phyloP scores from a whole-genome alignment of 2,888 invertebrate species.

The Nemotelus nigrinus region DNA sequence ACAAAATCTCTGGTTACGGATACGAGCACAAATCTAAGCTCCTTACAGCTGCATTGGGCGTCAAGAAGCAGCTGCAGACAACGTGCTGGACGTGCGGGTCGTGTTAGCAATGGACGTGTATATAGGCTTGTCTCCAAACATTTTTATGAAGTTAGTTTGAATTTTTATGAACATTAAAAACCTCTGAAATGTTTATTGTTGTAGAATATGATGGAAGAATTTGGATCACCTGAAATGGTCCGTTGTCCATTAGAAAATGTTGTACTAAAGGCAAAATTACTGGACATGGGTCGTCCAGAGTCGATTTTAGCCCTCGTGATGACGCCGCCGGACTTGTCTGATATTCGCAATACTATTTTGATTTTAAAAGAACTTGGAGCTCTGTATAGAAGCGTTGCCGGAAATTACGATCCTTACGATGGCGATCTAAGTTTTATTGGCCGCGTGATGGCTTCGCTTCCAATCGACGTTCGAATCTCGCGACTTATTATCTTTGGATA shows the following conservation, averaged over 20 bases:
- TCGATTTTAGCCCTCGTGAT: conserved; percentile 84
- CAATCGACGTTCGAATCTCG: conserved; percentile 82
- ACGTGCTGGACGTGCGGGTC: conserved; percentile 89
- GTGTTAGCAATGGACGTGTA: conserved; percentile 85
- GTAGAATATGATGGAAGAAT: conserved; percentile 67
- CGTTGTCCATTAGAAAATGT: conserved; percentile 83
- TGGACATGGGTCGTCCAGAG: conserved; percentile 83
- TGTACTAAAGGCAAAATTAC: conserved; percentile 81
- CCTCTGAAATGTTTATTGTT: conserved; percentile 34
- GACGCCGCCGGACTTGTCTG: conserved; percentile 85
- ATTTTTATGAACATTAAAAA: not conserved
- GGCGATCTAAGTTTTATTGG: conserved; percentile 91
- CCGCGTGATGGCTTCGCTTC: conserved; percentile 81
- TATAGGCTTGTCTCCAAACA: conserved; percentile 78
- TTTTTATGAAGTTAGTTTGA: conserved; percentile 70
- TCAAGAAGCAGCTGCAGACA: conserved; percentile 90
- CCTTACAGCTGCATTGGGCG: conserved; percentile 85
- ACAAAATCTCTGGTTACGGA: conserved; percentile 85
- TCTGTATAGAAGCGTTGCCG: conserved; percentile 71
- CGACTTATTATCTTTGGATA: conserved; percentile 89
- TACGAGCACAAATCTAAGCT: conserved; percentile 71
- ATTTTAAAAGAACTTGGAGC: conserved; percentile 88
- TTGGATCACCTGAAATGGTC: conserved; percentile 78
- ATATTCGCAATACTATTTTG: conserved; percentile 84
- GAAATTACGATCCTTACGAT: conserved; percentile 70